A percentile compares a stretch with the other conserved stretches of the same genome.
Conservation (phyloP, 2,113 vertebrate genomes). For the Argyrosomus japonicus region DNA sequence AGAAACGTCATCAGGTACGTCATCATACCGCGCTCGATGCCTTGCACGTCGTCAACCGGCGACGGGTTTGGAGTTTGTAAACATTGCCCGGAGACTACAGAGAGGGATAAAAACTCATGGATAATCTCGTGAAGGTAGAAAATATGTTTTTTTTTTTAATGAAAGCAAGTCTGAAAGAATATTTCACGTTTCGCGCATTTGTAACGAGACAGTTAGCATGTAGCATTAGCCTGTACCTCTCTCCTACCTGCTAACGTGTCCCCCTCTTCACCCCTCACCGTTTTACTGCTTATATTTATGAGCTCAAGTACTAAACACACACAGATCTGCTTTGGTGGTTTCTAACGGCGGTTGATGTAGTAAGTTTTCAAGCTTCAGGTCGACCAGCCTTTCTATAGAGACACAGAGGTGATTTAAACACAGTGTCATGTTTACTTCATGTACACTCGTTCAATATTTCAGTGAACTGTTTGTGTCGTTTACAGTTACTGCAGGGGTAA, state of each 20-base stretch:
- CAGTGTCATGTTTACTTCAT: too few species aligned
- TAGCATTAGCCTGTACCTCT: background rate
- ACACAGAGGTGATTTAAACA: too few species aligned
- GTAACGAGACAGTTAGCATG: background rate
- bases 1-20: too few species aligned
- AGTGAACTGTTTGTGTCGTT: too few species aligned
- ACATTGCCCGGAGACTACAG: constrained; percentile 44
- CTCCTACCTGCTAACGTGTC: background rate
- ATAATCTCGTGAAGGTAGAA: constrained; percentile 79
- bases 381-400: background rate
- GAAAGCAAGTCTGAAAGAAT: background rate
- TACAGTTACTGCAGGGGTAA: too few species aligned
- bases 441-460: too few species aligned
- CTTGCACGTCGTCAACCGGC: constrained; percentile 62
- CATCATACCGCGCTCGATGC: background rate
- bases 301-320: background rate
- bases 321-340: background rate
- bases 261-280: background rate
- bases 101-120: constrained; percentile 31
- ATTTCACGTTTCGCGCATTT: background rate
- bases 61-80: constrained; percentile 61
- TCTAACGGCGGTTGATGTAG: background rate
- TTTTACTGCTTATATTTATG: background rate
- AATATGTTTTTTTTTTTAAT: background rate
- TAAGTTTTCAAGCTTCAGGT: background rate